Base-by-base conservation (phyloP, 2,888 invertebrate species). In the Rhingia campestris region DNA sequence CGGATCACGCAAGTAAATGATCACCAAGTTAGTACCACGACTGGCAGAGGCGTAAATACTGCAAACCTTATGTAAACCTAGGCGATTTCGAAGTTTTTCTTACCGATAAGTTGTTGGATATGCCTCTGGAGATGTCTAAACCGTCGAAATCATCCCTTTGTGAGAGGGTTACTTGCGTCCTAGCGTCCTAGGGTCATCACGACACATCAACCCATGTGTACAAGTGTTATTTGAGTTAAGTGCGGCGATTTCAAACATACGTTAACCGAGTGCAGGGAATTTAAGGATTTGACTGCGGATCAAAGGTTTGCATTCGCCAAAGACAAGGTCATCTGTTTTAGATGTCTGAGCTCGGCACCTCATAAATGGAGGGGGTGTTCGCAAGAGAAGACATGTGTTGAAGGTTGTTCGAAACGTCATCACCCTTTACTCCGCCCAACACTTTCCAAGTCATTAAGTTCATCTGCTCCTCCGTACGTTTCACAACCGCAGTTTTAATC, bases 311-410 rank as follows among this genome's bases (percentile, higher is more conserved):
- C n/a, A n/a, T n/a, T n/a, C n/a, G n/a, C n/a, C n/a, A n/a, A n/a
- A n/a, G n/a, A n/a, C n/a, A n/a, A 56, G 5, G 9, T 10, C 4
- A 33, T 59, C 4, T 59, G 33, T 4, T 45, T 45, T 12, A 59
- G n/a, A 12, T 59, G 32, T 45, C 9, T 45, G 7, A 12, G 14
- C 33, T 43, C 43, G 14, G 53, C 12, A 32, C 39, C 39, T 1
- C 49, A 64, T 32, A 51, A 39, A 39, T 49, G 39, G 39, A 64
- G 10, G 22, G 12, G 41, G 9, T 69, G 70, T 51, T 59, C 70
- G 22, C 39, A 51, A n/a, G 39, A 22, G 9, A 51, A 45, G 14
- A 10, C 35, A 14, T 70, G 70, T 3, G 45, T 43, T 33, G 53
- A 5, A n/a, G 61, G 45, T 1, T 61, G 61, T 45, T 45, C 37